A percentile compares a stretch with the other conserved stretches of the same genome.
Conservation (phyloP, 2,113 vertebrate genomes). For the Megaceryle torquata region DNA sequence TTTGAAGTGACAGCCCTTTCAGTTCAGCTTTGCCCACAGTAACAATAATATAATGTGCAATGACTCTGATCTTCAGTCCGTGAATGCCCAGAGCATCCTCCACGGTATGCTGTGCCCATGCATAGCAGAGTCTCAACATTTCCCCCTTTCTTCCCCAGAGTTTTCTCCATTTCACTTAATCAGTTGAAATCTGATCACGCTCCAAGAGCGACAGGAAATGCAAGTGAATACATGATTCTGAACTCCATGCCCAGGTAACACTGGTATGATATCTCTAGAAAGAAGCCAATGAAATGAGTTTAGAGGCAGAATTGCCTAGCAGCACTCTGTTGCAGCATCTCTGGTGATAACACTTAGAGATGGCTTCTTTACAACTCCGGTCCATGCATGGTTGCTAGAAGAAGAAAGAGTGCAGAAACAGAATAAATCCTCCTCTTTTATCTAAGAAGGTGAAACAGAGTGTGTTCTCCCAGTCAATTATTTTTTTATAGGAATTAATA, state of each 20-base stretch:
- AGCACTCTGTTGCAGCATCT: background rate
- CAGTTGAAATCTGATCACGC: background rate
- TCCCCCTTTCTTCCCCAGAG: background rate
- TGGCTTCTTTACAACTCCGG: background rate
- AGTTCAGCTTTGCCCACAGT: background rate
- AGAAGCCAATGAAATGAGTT: background rate
- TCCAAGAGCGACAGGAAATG: background rate
- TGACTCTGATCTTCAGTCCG: background rate
- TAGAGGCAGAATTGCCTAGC: background rate
- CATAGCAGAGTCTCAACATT: background rate
- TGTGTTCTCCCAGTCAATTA: background rate
- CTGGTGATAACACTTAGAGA: background rate
- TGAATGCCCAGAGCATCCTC: background rate
- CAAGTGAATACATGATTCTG: background rate
- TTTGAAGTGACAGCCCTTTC: background rate
- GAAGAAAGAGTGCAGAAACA: background rate
- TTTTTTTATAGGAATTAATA: background rate
- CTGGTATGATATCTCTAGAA: background rate
- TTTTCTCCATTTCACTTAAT: background rate
- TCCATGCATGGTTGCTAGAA: background rate
- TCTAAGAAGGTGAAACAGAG: background rate
- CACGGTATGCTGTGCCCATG: rapidly evolving
- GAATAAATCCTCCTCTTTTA: background rate
- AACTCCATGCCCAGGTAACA: background rate
- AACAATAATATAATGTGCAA: background rate